These are phyloP conservation scores for Panthera uncia DNA, from an alignment of 2,113 vertebrate species.

Conservation along the genomic window DNA sequence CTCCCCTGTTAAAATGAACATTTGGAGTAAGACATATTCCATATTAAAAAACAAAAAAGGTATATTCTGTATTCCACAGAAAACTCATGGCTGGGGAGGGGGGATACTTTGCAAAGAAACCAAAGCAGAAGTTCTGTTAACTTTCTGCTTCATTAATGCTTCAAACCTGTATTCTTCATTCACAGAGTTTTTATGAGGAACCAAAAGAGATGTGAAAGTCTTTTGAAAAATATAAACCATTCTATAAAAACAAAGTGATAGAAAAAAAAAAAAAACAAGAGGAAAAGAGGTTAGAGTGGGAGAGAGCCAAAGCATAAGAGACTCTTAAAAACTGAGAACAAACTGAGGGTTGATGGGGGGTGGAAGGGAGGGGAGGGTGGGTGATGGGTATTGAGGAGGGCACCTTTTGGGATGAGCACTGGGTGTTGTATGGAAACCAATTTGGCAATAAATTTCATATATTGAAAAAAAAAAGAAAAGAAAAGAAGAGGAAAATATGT, in stretches of 20 bases:
- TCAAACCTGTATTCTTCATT: neutral
- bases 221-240: slow-evolving; percentile 23
- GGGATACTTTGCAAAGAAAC: neutral
- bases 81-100: neutral
- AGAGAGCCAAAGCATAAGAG: too few relatives aligned
- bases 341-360: too few relatives aligned
- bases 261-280: neutral
- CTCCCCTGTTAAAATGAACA: neutral
- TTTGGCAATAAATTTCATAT: too few relatives aligned
- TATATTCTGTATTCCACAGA: neutral
- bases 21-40: neutral
- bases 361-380: too few relatives aligned
- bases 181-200: neutral
- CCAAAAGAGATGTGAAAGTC: neutral
- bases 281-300: too few relatives aligned
- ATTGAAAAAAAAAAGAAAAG: neutral
- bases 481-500: neutral
- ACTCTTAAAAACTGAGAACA: too few relatives aligned
- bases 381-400: too few relatives aligned
- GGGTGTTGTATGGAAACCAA: too few relatives aligned
- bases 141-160: slow-evolving; percentile 17
- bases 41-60: neutral
- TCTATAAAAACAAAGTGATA: slow-evolving; percentile 8
- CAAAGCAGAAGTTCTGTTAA: neutral
- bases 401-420: too few relatives aligned